These are phyloP conservation scores for Catharus minimus DNA, from an alignment of 2,113 vertebrate genomes.

Conservation along the genomic window DNA sequence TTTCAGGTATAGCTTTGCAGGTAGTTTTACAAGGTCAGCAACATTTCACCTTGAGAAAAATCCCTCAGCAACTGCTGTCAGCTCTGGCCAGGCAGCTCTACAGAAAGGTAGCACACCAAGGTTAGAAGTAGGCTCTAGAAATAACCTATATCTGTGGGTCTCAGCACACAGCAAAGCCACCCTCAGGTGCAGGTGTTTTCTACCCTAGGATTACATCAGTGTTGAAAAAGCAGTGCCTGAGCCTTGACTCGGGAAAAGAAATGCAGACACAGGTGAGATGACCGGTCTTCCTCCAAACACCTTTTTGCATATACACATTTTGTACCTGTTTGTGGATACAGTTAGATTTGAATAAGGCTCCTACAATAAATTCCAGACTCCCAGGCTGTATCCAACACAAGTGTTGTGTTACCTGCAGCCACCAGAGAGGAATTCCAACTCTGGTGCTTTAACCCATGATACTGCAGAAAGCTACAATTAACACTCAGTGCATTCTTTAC, in stretches of 20 bases:
- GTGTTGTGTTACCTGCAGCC: neutral
- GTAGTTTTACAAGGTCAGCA: neutral
- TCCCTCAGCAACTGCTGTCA: neutral
- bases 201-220: neutral
- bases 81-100: neutral
- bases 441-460: neutral
- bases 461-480: neutral
- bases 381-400: neutral
- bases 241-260: neutral
- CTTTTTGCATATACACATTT: neutral
- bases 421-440: neutral
- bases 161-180: neutral
- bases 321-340: neutral
- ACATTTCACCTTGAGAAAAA: neutral
- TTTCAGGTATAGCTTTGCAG: neutral
- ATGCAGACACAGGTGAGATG: rapidly evolving
- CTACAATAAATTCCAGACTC: neutral
- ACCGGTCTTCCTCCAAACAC: neutral
- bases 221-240: neutral
- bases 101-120: rapidly evolving
- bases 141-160: neutral
- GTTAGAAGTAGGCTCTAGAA: neutral
- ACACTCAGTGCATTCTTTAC: neutral
- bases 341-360: neutral
- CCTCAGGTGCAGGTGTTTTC: neutral